A percentile compares a stretch with the other conserved stretches of the same genome.
These are phyloP conservation scores for Hecatera dysodea DNA, from an alignment of 2,888 invertebrate genomes.

Conservation along the genomic window DNA sequence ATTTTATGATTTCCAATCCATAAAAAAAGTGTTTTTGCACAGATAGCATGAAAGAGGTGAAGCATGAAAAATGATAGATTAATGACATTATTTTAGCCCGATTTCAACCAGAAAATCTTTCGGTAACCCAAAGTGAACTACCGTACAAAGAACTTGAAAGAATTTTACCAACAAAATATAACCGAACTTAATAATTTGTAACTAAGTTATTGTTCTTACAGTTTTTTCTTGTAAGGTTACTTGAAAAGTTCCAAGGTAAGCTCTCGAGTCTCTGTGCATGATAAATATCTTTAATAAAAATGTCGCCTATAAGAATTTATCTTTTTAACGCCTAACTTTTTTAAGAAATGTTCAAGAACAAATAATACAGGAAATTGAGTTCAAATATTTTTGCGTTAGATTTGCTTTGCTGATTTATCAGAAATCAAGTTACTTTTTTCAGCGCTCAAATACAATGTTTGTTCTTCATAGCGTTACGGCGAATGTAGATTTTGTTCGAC, in stretches of 20 bases:
- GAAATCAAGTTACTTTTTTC: background rate
- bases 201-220: slow-evolving; percentile 45
- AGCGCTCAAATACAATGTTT: background rate
- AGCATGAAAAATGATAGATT: background rate
- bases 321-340: slow-evolving; percentile 49
- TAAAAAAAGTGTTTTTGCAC: too few relatives aligned
- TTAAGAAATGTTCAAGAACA: slow-evolving; percentile 28
- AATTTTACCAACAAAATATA: slow-evolving; percentile 19
- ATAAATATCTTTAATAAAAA: slow-evolving; percentile 60
- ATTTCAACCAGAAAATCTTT: background rate
- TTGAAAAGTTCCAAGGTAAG: slow-evolving; percentile 41
- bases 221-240: slow-evolving; percentile 30
- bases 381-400: slow-evolving; percentile 14
- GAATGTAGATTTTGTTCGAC: slow-evolving; percentile 2
- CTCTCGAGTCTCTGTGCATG: slow-evolving; percentile 42
- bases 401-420: slow-evolving; percentile 16
- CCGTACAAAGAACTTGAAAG: background rate
- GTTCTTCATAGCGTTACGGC: background rate
- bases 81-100: background rate
- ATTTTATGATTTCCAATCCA: too few relatives aligned
- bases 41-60: background rate
- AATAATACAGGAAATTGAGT: slow-evolving; percentile 28
- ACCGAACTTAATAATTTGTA: slow-evolving; percentile 36
- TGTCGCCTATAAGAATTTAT: slow-evolving; percentile 37
- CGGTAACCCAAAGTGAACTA: background rate